A percentile compares a stretch with the other conserved stretches of the same genome.
phyloP scores from a whole-genome alignment of 2,113 vertebrate genomes.

The Lepisosteus oculatus region DNA sequence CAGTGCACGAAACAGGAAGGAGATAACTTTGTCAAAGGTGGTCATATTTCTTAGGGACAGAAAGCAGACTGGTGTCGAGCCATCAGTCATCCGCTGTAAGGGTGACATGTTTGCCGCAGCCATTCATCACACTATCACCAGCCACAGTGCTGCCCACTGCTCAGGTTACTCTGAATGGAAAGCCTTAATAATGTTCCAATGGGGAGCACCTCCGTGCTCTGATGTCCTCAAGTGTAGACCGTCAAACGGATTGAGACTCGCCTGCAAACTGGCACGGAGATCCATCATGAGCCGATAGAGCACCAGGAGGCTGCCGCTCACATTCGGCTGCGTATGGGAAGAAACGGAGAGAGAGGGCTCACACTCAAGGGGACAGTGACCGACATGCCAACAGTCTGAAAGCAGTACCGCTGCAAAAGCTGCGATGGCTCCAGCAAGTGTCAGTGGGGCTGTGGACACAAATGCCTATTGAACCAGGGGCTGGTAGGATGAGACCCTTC shows the following conservation, averaged over 20 bases:
- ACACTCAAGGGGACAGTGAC: no score
- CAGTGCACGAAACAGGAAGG: no score
- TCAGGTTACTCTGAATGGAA: background rate
- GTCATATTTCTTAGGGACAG: no score
- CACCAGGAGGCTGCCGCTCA: slow-evolving; percentile 60
- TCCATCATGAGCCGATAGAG: slow-evolving; percentile 69
- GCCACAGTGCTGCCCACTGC: background rate
- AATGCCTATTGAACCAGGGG: no score
- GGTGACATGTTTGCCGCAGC: background rate
- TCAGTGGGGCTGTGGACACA: no score
- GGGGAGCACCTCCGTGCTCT: background rate
- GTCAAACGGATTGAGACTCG: slow-evolving; percentile 29
- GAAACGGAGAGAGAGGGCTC: background rate
- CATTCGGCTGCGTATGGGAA: background rate
- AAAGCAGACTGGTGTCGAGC: no score
- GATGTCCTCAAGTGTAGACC: background rate
- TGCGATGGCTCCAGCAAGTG: no score
- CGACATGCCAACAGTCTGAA: no score
- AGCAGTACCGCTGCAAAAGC: no score
- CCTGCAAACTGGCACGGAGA: slow-evolving; percentile 72
- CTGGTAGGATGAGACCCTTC: no score
- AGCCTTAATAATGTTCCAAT: background rate
- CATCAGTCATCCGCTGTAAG: background rate
- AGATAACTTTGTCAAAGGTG: slow-evolving; percentile 12
- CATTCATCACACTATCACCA: background rate